phyloP scores from a whole-genome alignment of 1,140 invertebrate species.

The Ceratina japonica region DNA sequence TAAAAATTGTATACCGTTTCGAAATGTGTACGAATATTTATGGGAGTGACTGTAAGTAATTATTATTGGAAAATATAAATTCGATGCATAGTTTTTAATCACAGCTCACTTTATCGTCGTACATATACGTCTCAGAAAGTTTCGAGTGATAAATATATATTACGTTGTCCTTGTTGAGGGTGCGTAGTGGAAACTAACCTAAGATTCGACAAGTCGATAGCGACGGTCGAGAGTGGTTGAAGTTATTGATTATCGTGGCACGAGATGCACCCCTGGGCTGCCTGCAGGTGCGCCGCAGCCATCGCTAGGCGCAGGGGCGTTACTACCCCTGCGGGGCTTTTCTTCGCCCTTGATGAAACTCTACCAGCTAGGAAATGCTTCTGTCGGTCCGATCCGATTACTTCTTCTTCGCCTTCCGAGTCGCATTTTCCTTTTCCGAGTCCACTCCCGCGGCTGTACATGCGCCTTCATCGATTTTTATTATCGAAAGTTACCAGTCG shows the following conservation, averaged over 20 bases:
- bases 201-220: constrained; percentile 61
- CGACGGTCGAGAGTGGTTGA: constrained; percentile 55
- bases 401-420: background rate
- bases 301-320: constrained; percentile 7
- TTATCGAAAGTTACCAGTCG: too few relatives aligned
- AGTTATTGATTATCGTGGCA: constrained; percentile 67
- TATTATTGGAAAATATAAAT: background rate
- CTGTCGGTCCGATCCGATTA: constrained; percentile 28
- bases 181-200: constrained; percentile 39
- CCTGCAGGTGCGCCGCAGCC: constrained; percentile 46
- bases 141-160: background rate
- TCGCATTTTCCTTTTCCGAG: background rate
- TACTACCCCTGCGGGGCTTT: constrained; percentile 32
- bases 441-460: background rate
- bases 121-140: too few relatives aligned
- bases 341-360: constrained; percentile 7
- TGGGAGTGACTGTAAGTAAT: too few relatives aligned
- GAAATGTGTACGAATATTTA: too few relatives aligned
- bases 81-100: too few relatives aligned
- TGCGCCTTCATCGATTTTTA: background rate
- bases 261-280: constrained; percentile 44
- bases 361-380: background rate
- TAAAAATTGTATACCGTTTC: too few relatives aligned
- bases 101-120: too few relatives aligned
- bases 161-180: background rate